These are phyloP conservation scores for Arenaria interpres DNA, from an alignment of 2,113 vertebrate genomes.

Conservation along the genomic window DNA sequence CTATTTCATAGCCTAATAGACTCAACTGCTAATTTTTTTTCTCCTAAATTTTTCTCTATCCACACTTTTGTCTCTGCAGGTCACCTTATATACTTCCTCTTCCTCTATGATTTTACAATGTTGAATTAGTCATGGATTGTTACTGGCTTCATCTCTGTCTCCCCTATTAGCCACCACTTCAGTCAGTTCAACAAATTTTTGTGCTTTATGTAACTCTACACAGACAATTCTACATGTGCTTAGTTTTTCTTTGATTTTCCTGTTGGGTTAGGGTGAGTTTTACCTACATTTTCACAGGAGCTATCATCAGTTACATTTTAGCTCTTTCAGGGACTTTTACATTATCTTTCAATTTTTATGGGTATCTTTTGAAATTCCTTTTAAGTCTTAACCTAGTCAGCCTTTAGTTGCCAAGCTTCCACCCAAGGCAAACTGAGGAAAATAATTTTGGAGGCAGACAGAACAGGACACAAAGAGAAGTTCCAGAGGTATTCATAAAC, in stretches of 20 bases:
- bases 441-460: not conserved
- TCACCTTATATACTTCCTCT: not conserved
- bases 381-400: not conserved
- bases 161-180: not conserved
- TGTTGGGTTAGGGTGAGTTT: not conserved
- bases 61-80: not conserved
- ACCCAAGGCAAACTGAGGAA: not conserved
- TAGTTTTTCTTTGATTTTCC: not conserved
- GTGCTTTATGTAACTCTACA: not conserved
- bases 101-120: not conserved
- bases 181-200: not conserved
- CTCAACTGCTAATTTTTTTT: not conserved
- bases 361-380: not conserved
- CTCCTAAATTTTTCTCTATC: not conserved
- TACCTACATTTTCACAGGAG: not conserved
- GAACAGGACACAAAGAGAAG: not conserved
- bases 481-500: not conserved
- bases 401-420: not conserved
- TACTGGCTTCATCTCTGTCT: not conserved
- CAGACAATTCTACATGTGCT: not conserved
- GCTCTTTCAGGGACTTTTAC: not conserved
- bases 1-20: not conserved
- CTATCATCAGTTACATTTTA: not conserved
- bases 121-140: not conserved
- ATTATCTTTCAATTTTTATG: not conserved